Base-by-base conservation (phyloP, 2,888 invertebrate genomes). In the Polydrusus tereticollis region DNA sequence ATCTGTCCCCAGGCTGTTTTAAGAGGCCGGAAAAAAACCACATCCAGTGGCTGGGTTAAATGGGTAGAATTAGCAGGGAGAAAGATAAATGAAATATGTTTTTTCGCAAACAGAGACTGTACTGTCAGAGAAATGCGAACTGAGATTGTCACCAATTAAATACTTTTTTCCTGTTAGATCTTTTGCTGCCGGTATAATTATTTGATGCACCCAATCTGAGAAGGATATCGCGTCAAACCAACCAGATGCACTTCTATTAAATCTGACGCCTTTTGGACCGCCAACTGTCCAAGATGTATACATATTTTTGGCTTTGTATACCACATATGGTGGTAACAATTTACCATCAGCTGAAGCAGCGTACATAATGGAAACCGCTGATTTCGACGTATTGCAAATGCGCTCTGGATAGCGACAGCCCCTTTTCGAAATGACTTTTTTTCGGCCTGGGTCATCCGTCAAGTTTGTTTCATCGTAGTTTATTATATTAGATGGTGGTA, bases 381-480 rank as follows among this genome's bases (percentile, higher is more conserved):
- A 52, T 52, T 52, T 52, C 26, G 26, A 52, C 52, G 52, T 21
- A 26, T 52, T 52, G 52, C 21, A 52, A 52, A 52, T 52, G n/a
- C 52, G 52, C 8, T 33, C 33, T 33, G 33, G 33, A 33, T 33
- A 33, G 33, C 33, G 33, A 33, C 33, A 33, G 33, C 33, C 33
- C 33, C 33, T 33, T 33, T 33, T 33, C 33, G 33, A 33, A 8
- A 33, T 33, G 3, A 33, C 8, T 33, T 33, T 52, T 52, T 52
- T 52, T 52, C 14, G 20, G n/a, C 18, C 58, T 18, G 58, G 36
- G 8, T 77, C 73, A 64, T 77, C 76, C 0, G 60, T 70, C 4
- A 76, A 29, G 36, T 76, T 77, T 8, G 68, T 76, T 52, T 75
- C 76, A 21, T 76, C 76, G 29, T 76, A 75, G 47, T 77, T 77